Evolutionary conservation across 2,888 invertebrate genomes (phyloP).

Genomic region (Lasioglossum calceatum): DNA sequence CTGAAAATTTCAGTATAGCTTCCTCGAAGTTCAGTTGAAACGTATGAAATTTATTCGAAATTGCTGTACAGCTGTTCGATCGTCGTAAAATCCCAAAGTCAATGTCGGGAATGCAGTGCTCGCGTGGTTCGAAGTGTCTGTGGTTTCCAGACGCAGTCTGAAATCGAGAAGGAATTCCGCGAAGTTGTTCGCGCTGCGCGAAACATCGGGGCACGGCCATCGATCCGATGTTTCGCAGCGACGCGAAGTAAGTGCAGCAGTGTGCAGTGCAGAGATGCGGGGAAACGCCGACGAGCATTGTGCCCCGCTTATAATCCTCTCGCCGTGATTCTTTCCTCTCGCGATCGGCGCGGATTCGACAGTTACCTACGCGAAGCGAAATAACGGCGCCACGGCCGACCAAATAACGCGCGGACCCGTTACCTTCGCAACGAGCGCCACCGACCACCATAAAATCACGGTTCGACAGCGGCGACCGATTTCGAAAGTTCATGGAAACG

Average conservation of each 20-base stretch:
- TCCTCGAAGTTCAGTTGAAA: not conserved
- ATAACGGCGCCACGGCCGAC: conserved; percentile 63
- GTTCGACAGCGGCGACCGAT: conserved; percentile 21
- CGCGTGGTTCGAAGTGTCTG: not conserved
- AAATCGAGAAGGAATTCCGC: not conserved
- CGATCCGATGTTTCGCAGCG: not conserved
- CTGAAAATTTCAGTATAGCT: not conserved
- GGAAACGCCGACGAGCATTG: not conserved
- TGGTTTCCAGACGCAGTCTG: not conserved
- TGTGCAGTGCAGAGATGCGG: not conserved
- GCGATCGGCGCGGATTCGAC: conserved; percentile 34
- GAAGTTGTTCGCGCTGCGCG: not conserved
- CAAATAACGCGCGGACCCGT: conserved; percentile 63
- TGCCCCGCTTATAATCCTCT: conserved; percentile 29
- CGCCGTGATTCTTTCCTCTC: conserved; percentile 29
- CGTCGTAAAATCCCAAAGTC: not conserved
- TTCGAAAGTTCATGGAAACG: conserved; percentile 51
- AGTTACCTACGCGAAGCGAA: conserved; percentile 50
- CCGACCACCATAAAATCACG: conserved; percentile 41
- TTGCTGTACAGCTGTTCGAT: not conserved
- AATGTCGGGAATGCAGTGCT: not conserved
- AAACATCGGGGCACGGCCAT: not conserved
- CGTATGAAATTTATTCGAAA: not conserved
- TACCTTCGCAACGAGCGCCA: conserved; percentile 48
- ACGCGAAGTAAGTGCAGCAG: not conserved